phyloP scores from a whole-genome alignment of 2,797 vertebrate genomes.

The Protonibea diacanthus region DNA sequence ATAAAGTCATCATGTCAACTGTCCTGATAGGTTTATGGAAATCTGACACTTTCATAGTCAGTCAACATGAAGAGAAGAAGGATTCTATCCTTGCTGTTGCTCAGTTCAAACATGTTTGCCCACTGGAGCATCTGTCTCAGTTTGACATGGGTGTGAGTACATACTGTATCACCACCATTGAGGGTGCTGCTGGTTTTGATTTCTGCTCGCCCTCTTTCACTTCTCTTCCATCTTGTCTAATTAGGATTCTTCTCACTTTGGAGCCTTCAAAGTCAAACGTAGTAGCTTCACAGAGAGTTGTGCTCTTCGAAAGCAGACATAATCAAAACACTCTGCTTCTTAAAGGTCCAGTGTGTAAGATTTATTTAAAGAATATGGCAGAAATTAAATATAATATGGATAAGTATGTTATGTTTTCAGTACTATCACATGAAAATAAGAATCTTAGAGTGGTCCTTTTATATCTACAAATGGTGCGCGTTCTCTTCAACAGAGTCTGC shows the following conservation, averaged over 20 bases:
- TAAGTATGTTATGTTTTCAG: no score
- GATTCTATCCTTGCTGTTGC: not conserved
- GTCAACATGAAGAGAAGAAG: not conserved
- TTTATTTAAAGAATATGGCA: not conserved
- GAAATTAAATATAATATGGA: no score
- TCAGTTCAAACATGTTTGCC: slow-evolving; percentile 4
- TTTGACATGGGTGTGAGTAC: slow-evolving; percentile 31
- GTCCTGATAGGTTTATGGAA: not conserved
- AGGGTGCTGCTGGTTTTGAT: slow-evolving; percentile 20
- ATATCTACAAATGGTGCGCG: no score
- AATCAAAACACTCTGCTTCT: slow-evolving; percentile 19
- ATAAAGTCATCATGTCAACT: not conserved
- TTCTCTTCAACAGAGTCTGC: no score
- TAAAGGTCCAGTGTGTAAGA: not conserved
- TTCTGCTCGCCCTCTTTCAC: slow-evolving; percentile 8
- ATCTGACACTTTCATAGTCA: not conserved
- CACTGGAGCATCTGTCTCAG: slow-evolving; percentile 9
- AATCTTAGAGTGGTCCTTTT: no score
- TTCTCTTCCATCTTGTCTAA: slow-evolving; percentile 30
- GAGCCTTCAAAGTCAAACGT: slow-evolving; percentile 33
- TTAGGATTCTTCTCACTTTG: slow-evolving; percentile 48
- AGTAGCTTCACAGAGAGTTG: slow-evolving; percentile 9
- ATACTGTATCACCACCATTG: slow-evolving; percentile 4
- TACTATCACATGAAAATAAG: no score
- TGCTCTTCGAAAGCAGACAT: slow-evolving; percentile 29